Conservation (phyloP, 2,797 vertebrate species). For the Clarias fuscus region DNA sequence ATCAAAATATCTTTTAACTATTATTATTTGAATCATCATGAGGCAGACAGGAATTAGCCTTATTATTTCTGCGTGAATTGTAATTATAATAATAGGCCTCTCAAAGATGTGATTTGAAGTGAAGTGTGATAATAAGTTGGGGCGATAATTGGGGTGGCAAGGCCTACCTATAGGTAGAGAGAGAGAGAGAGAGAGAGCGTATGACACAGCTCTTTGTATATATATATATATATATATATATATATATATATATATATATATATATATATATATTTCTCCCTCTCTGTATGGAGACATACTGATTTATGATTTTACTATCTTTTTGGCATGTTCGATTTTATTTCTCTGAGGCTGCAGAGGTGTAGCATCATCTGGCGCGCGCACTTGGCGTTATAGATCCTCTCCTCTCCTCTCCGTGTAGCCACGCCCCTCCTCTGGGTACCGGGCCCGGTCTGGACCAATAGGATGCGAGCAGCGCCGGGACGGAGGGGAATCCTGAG, state of each 20-base stretch:
- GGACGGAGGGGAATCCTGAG: conserved; percentile 66
- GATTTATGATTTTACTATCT: not conserved
- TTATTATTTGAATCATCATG: not conserved
- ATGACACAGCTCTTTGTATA: not conserved
- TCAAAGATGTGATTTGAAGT: not conserved
- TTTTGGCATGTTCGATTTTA: not conserved
- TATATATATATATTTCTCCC: no score
- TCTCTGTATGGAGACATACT: not conserved
- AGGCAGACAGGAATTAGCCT: not conserved
- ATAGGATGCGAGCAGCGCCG: conserved; percentile 66
- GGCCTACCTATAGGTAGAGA: not conserved
- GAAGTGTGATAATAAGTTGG: not conserved
- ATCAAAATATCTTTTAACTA: not conserved
- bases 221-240: no score
- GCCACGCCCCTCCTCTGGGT: conserved; percentile 38
- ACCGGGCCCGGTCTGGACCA: conserved; percentile 65
- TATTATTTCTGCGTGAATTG: not conserved
- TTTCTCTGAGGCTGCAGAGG: conserved; percentile 23
- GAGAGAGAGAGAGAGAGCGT: not conserved
- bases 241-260: no score
- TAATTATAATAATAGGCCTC: not conserved
- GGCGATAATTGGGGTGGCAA: not conserved
- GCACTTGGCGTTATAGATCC: not conserved
- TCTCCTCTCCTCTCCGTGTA: not conserved
- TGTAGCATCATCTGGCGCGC: conserved; percentile 19